A percentile compares a stretch with the other conserved stretches of the same genome.
These are phyloP conservation scores for Oenanthe oenanthe DNA, from an alignment of 2,113 vertebrate genomes.

Conservation along the genomic window DNA sequence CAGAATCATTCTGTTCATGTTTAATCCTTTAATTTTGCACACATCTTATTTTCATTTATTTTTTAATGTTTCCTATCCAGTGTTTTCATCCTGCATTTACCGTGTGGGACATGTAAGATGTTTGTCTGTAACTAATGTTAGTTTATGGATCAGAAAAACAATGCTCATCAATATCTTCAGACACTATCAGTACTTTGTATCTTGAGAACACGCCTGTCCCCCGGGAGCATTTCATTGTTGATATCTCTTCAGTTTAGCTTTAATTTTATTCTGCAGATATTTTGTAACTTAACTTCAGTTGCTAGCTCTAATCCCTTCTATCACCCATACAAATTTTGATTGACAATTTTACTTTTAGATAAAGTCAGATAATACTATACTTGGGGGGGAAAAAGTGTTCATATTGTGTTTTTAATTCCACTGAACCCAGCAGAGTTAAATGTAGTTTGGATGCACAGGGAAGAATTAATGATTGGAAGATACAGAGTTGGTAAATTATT, in stretches of 20 bases:
- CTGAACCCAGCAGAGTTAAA: slow-evolving; percentile 85
- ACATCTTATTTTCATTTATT: neutral
- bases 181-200: slow-evolving; percentile 4
- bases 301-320: slow-evolving; percentile 48
- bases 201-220: neutral
- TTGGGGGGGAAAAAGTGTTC: slow-evolving; percentile 61
- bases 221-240: slow-evolving; percentile 38
- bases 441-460: slow-evolving; percentile 89
- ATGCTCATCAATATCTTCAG: slow-evolving; percentile 42
- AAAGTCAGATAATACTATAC: slow-evolving; percentile 73
- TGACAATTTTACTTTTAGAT: slow-evolving; percentile 75
- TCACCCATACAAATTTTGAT: slow-evolving; percentile 54
- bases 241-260: slow-evolving; percentile 18
- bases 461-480: slow-evolving; percentile 99
- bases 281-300: slow-evolving; percentile 5
- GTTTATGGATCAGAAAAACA: slow-evolving; percentile 6
- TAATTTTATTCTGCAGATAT: slow-evolving; percentile 41
- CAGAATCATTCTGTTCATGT: neutral
- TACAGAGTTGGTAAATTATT: slow-evolving; percentile 99
- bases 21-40: neutral
- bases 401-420: slow-evolving; percentile 81
- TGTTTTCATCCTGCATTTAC: neutral
- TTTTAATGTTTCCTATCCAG: neutral
- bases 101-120: neutral
- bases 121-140: slow-evolving; percentile 4